Conservation (phyloP, 2,888 invertebrate genomes). For the Xylocampa areola region DNA sequence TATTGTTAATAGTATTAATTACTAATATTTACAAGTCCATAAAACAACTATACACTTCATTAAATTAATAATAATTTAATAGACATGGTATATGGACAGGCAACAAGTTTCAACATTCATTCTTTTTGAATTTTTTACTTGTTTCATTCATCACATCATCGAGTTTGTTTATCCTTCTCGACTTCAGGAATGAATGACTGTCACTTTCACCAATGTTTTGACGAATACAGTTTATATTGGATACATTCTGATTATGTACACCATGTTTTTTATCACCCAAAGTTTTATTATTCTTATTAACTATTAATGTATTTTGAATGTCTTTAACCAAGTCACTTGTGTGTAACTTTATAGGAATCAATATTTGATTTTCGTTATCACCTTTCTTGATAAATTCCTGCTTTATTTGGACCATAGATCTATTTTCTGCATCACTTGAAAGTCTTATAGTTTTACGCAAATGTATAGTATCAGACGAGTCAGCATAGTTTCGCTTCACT, state of each 20-base stretch:
- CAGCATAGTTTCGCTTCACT: conserved; percentile 80
- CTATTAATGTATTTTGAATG: conserved; percentile 87
- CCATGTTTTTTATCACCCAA: conserved; percentile 87
- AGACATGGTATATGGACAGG: conserved; percentile 77
- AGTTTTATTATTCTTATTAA: conserved; percentile 86
- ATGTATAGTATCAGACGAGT: conserved; percentile 81
- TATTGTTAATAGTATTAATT: conserved; percentile 78
- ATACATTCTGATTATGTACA: conserved; percentile 87
- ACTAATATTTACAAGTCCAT: conserved; percentile 86
- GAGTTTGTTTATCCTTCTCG: conserved; percentile 82
- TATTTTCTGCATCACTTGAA: conserved; percentile 83
- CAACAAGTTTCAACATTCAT: conserved; percentile 82
- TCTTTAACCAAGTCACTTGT: conserved; percentile 86
- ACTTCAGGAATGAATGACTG: conserved; percentile 81
- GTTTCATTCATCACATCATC: conserved; percentile 83
- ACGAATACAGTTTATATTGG: conserved; percentile 84
- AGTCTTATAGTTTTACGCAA: conserved; percentile 84
- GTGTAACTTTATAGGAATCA: conserved; percentile 84
- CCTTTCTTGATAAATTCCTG: conserved; percentile 83
- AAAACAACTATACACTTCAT: conserved; percentile 83
- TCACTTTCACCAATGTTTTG: conserved; percentile 84
- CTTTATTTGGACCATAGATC: conserved; percentile 84
- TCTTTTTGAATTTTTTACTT: conserved; percentile 86
- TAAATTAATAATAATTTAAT: conserved; percentile 86
- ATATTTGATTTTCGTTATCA: conserved; percentile 85